phyloP scores from a whole-genome alignment of 2,113 vertebrate genomes.

The Orientallactaga bullata region DNA sequence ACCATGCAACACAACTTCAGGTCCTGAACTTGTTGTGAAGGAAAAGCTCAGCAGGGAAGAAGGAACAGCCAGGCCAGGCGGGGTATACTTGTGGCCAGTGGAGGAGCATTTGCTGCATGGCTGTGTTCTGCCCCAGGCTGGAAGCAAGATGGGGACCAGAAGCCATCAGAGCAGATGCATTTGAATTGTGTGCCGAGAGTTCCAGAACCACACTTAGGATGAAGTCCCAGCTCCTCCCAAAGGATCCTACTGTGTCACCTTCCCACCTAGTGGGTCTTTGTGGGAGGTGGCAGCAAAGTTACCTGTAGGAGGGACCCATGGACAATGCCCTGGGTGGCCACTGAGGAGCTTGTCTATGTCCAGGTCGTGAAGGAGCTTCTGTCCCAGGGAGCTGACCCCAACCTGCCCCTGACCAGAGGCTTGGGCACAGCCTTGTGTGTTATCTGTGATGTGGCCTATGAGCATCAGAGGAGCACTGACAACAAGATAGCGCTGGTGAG shows the following conservation, averaged over 20 bases:
- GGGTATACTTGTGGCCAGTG: accelerated
- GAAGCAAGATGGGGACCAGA: neutral
- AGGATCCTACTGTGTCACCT: accelerated
- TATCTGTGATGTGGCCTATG: constrained; percentile 86
- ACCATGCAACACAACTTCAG: neutral
- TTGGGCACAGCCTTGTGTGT: constrained; percentile 91
- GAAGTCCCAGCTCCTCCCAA: neutral
- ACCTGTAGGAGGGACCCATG: too few species aligned
- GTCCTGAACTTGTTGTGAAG: accelerated
- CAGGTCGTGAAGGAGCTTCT: constrained; percentile 91
- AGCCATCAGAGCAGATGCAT: neutral
- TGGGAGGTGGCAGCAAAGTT: neutral
- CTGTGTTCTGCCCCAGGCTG: too few species aligned
- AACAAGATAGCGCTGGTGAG: constrained; percentile 89
- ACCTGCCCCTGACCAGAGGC: constrained; percentile 85
- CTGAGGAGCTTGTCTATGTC: neutral
- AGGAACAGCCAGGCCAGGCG: neutral
- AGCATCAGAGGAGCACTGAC: constrained; percentile 68
- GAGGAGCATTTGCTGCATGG: accelerated
- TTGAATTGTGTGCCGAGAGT: neutral
- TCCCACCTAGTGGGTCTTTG: accelerated
- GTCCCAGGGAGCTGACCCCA: constrained; percentile 89
- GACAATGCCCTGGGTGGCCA: accelerated
- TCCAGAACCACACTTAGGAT: neutral
- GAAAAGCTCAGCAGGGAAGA: too few species aligned